phyloP scores from a whole-genome alignment of 2,888 invertebrate species.

The Drosophila buzzatii region DNA sequence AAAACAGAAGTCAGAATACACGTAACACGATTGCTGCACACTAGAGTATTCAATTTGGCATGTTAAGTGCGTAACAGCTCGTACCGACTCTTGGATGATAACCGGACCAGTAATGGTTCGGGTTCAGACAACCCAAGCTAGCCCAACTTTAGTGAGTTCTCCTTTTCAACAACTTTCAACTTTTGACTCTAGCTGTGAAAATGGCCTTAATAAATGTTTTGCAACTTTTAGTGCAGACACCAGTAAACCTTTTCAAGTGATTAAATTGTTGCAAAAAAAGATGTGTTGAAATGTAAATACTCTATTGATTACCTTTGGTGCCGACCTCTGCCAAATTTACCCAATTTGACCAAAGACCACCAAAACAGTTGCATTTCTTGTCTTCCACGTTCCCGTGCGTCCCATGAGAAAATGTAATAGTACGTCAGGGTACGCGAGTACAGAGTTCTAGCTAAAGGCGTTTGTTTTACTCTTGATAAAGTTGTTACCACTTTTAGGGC shows the following conservation, averaged over 20 bases:
- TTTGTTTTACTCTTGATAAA: constrained; percentile 71
- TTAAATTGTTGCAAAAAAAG: constrained; percentile 61
- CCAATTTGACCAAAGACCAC: constrained; percentile 47
- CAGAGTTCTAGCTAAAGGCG: constrained; percentile 41
- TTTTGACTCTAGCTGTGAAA: constrained; percentile 39
- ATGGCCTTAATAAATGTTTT: constrained; percentile 47
- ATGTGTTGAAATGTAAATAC: constrained; percentile 33
- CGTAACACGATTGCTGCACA: constrained; percentile 3
- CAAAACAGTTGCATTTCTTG: constrained; percentile 62
- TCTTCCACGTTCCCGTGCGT: constrained; percentile 45
- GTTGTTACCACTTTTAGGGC: constrained; percentile 62
- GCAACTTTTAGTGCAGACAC: constrained; percentile 38
- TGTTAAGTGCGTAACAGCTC: constrained; percentile 1
- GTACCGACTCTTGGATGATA: background rate
- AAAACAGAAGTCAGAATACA: constrained; percentile 15
- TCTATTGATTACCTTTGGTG: constrained; percentile 67
- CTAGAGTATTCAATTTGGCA: constrained; percentile 3
- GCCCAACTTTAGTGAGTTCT: background rate
- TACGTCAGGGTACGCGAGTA: constrained; percentile 49
- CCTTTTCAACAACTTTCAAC: constrained; percentile 37
- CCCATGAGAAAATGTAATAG: constrained; percentile 68
- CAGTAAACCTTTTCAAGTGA: constrained; percentile 53
- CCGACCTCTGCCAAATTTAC: constrained; percentile 48
- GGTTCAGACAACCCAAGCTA: background rate
- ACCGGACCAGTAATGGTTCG: background rate